Evolutionary conservation across 2,888 invertebrate species (phyloP).

Genomic region (Strigamia maritima): DNA sequence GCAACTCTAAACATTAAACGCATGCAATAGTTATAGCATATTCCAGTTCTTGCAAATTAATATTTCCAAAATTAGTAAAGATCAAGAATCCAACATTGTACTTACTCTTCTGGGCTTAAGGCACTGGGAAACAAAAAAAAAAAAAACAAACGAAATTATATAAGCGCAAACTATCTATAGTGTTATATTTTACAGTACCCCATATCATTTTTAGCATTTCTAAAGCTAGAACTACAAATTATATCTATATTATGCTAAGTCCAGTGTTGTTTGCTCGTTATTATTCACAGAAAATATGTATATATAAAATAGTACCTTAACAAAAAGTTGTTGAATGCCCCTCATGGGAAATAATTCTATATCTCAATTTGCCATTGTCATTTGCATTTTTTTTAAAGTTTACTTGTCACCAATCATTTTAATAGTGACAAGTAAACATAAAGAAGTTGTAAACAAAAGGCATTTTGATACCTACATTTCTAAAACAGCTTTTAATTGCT

Average conservation of each 20-base stretch:
- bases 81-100: conserved; percentile 23
- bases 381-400: neutral
- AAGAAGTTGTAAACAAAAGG: neutral
- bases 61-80: neutral
- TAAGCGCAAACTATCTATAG: conserved; percentile 13
- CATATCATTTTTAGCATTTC: neutral
- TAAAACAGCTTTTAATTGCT: conserved; percentile 95
- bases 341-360: conserved; percentile 17
- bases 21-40: no score
- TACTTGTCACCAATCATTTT: neutral
- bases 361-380: neutral
- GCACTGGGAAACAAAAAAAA: conserved; percentile 38
- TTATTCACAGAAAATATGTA: no score
- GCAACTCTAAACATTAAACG: no score
- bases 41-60: neutral
- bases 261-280: no score
- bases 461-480: conserved; percentile 76
- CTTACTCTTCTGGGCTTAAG: conserved; percentile 38
- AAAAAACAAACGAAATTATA: conserved; percentile 33
- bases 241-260: no score
- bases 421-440: neutral
- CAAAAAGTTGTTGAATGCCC: neutral
- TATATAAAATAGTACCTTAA: neutral
- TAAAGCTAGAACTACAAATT: no score
- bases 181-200: neutral